A percentile compares a stretch with the other conserved stretches of the same genome.
Conservation (phyloP, 37 sponge, comb jelly and placozoan species). For the Lycopodina hypogea region DNA sequence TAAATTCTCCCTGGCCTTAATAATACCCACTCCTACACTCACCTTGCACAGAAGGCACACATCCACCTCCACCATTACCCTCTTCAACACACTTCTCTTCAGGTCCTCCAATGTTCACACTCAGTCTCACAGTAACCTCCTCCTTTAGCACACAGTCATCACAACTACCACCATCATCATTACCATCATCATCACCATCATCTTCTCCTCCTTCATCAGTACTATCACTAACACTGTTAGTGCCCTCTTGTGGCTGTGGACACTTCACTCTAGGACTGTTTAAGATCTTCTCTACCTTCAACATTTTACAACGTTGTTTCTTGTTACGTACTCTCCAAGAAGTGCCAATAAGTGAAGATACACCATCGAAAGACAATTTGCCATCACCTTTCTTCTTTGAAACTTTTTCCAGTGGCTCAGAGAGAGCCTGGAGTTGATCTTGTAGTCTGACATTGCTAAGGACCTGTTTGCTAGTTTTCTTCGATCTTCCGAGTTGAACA, state of each 20-base stretch:
- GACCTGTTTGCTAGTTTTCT: slow-evolving; percentile 15
- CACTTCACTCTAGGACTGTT: background rate
- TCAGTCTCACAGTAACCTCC: background rate
- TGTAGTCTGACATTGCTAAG: background rate
- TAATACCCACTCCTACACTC: too few species aligned
- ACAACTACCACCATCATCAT: background rate
- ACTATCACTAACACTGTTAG: background rate
- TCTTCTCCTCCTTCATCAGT: background rate
- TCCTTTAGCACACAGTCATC: background rate
- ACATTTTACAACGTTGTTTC: slow-evolving; percentile 20
- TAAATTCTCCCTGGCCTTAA: too few species aligned
- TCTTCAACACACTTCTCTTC: too few species aligned
- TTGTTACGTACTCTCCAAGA: slow-evolving; percentile 21
- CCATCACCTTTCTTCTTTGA: background rate
- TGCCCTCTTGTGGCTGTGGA: background rate
- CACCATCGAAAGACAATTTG: background rate
- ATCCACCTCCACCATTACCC: too few species aligned
- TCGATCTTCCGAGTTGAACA: slow-evolving; percentile 8
- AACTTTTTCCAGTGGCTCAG: background rate
- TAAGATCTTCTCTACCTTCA: slow-evolving; percentile 36
- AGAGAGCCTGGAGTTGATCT: background rate
- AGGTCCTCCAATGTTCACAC: background rate
- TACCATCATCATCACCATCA: slow-evolving; percentile 10
- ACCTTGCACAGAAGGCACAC: too few species aligned
- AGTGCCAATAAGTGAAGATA: background rate